phyloP scores from a whole-genome alignment of 2,888 invertebrate genomes.

The Boloria selene region DNA sequence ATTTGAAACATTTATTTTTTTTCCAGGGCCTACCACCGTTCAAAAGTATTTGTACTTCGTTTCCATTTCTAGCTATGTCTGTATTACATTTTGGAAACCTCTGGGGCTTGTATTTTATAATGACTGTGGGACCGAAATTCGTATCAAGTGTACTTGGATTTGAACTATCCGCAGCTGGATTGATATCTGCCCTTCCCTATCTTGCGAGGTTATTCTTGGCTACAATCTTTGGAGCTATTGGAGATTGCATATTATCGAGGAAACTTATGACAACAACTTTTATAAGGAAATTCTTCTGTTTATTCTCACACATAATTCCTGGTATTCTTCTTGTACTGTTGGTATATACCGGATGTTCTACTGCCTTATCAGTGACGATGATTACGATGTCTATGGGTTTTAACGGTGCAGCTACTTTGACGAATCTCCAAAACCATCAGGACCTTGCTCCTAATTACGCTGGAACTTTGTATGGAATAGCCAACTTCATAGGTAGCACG shows the following conservation, averaged over 20 bases:
- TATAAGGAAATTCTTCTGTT: slow-evolving; percentile 84
- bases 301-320: slow-evolving; percentile 83
- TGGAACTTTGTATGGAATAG: slow-evolving; percentile 89
- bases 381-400: slow-evolving; percentile 86
- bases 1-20: too few relatives aligned
- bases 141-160: slow-evolving; percentile 88
- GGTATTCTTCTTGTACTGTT: slow-evolving; percentile 78
- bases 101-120: slow-evolving; percentile 89
- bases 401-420: slow-evolving; percentile 84
- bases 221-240: slow-evolving; percentile 86
- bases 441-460: slow-evolving; percentile 91
- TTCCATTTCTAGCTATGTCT: slow-evolving; percentile 86
- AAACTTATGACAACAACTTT: slow-evolving; percentile 68
- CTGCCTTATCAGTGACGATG: slow-evolving; percentile 83
- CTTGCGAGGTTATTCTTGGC: slow-evolving; percentile 86
- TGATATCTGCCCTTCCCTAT: slow-evolving; percentile 87
- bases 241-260: slow-evolving; percentile 82
- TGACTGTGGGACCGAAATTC: slow-evolving; percentile 89
- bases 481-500: slow-evolving; percentile 87
- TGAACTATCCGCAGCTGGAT: slow-evolving; percentile 86
- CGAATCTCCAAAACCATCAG: slow-evolving; percentile 85
- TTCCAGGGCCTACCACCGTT: slow-evolving; percentile 86
- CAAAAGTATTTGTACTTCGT: slow-evolving; percentile 82
- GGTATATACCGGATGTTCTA: slow-evolving; percentile 84
- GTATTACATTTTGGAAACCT: slow-evolving; percentile 88